Evolutionary conservation across 2,797 vertebrate species (phyloP).

Genomic region (Thripadectes ignobilis): DNA sequence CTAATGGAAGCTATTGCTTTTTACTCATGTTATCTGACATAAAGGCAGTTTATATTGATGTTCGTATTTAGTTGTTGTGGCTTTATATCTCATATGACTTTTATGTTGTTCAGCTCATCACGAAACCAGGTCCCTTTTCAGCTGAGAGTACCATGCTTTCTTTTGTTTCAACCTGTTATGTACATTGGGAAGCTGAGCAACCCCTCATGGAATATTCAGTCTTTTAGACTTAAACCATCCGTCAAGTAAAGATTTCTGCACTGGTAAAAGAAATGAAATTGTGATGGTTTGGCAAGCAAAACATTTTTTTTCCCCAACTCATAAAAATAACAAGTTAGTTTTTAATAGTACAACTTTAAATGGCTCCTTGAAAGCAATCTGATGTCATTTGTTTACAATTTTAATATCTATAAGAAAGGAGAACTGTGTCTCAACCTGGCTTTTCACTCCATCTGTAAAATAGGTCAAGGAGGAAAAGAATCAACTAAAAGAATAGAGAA

Average conservation of each 20-base stretch:
- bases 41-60: slow-evolving; percentile 11
- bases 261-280: neutral
- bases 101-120: neutral
- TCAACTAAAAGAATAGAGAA: neutral
- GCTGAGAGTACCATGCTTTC: neutral
- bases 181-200: neutral
- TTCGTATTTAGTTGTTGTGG: neutral
- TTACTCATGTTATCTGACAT: neutral
- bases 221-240: neutral
- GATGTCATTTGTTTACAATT: neutral
- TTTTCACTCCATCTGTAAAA: neutral
- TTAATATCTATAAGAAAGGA: neutral
- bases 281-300: neutral
- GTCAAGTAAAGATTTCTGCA: neutral
- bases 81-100: neutral
- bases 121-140: neutral
- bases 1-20: slow-evolving; percentile 4
- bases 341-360: neutral
- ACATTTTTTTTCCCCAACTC: neutral
- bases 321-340: neutral
- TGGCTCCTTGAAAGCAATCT: neutral
- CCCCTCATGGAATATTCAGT: neutral
- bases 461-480: neutral
- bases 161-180: neutral
- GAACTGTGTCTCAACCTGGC: neutral